Evolutionary conservation across 2,888 invertebrate species (phyloP).

Genomic region (Melipona beecheii): DNA sequence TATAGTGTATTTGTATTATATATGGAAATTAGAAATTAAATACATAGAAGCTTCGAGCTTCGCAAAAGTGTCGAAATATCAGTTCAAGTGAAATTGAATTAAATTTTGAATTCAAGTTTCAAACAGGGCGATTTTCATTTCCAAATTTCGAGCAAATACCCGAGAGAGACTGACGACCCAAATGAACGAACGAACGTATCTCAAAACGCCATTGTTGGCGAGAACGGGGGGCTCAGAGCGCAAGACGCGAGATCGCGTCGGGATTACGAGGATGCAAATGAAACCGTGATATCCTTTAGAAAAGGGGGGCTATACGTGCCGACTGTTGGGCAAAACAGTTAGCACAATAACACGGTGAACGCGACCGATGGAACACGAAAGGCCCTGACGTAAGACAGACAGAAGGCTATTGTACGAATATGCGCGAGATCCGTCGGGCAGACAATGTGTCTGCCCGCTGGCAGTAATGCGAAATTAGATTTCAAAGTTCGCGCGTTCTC

Average conservation of each 20-base stretch:
- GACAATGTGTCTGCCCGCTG: neutral
- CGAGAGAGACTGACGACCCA: no score
- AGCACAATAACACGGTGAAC: neutral
- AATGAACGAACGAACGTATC: no score
- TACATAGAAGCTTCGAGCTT: no score
- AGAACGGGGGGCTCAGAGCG: no score
- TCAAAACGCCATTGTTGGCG: no score
- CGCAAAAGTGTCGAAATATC: neutral
- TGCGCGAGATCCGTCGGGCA: neutral
- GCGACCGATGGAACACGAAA: neutral
- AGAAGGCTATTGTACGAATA: neutral
- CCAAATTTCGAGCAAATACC: no score
- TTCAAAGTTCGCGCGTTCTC: neutral
- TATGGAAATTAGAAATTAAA: no score
- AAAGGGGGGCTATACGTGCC: neutral
- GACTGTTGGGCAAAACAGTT: neutral
- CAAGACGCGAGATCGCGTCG: no score
- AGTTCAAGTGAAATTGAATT: no score
- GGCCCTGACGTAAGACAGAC: neutral
- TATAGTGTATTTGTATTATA: no score
- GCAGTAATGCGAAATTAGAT: neutral
- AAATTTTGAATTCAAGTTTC: no score
- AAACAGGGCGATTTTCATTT: no score
- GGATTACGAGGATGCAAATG: conserved; percentile 9
- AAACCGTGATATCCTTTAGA: conserved; percentile 2